Percentiles rank a stretch among this genome's conserved stretches.
Conservation (phyloP, 2,113 vertebrate species). For the Lophura nycthemera region DNA sequence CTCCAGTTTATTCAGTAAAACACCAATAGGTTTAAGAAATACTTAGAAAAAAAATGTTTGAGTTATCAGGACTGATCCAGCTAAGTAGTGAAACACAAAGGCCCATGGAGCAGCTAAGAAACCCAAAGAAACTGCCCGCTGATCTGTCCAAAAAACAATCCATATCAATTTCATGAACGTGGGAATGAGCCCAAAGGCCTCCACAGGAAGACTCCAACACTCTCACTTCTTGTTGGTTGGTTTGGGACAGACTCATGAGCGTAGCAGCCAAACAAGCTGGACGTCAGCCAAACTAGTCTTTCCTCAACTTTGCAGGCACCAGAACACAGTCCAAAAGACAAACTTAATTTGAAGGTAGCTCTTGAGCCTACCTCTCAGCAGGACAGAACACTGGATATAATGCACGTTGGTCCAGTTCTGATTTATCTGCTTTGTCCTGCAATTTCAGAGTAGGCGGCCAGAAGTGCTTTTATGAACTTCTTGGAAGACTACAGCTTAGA, state of each 20-base stretch:
- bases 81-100: not conserved
- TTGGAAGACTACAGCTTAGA: not conserved
- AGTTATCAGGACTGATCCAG: not conserved
- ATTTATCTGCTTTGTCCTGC: not conserved
- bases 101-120: not conserved
- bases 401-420: not conserved
- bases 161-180: not conserved
- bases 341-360: not conserved
- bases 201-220: not conserved
- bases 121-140: not conserved
- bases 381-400: not conserved
- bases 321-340: not conserved
- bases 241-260: not conserved
- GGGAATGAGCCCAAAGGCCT: no score
- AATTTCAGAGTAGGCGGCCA: not conserved
- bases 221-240: not conserved
- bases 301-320: not conserved
- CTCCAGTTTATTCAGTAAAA: not conserved
- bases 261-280: not conserved
- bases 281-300: not conserved
- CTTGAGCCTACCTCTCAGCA: not conserved
- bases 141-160: not conserved
- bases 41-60: not conserved
- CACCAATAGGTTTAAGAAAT: not conserved
- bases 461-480: not conserved